Base-by-base conservation (phyloP, 2,113 vertebrate species). In the Mohoua ochrocephala region DNA sequence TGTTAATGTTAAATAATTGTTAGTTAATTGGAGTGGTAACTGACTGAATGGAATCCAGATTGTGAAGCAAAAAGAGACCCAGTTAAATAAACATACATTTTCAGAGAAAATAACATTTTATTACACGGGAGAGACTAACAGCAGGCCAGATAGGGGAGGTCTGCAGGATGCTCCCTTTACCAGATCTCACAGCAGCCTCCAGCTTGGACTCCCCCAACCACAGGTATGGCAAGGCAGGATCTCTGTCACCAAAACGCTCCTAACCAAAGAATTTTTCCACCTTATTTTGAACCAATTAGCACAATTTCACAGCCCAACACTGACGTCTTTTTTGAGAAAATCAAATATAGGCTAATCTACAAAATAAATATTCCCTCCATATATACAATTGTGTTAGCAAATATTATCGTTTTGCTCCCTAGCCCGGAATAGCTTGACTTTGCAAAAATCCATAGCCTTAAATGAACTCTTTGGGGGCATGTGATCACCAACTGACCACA, bases 1-100 rank as follows among this genome's bases (percentile, higher is more conserved):
- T 98, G 98, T 98, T 98, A 99, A 98, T 98, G 98, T 98, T 99
- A 99, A 99, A 99, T 99, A 99, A 99, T 98, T 99, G 98, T 99
- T 98, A 98, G 98, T 98, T 99, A 99, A 99, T 99, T 98, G 98
- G 98, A 99, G 98, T 98, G 98, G 98, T 98, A 99, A 98, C 97
- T 98, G 98, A 98, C 97, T 98, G 98, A 98, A 99, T 97, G 96
- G 98, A 98, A 98, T 97, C 98, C 98, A 98, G 98, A 98, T 98
- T 96, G 98, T 98, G 97, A 97, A 96, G 97, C 97, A 97, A 97
- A 97, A 97, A 98, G 87, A 98, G 96, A 98, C 95, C 97, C 97
- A 98, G 97, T 98, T 98, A 98, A 98, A 98, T 98, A 98, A 98
- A 98, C 97, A 98, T 98, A 97, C 96, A 97, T 98, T 98, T 98